A percentile compares a stretch with the other conserved stretches of the same genome.
phyloP scores from a whole-genome alignment of 2,888 invertebrate genomes.

The Drosophila monieri region DNA sequence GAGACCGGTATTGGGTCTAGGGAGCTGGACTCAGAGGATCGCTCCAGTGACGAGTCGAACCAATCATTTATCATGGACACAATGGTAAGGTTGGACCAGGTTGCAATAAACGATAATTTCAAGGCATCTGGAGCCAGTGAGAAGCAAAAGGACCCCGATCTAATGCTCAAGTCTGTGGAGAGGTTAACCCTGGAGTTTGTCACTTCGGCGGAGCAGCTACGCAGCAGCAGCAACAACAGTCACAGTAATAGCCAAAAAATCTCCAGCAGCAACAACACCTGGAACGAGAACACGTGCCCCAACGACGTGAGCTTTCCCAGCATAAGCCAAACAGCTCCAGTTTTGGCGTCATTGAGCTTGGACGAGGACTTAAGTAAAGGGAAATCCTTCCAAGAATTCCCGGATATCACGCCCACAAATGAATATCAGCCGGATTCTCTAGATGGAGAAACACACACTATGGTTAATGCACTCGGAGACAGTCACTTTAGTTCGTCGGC shows the following conservation, averaged over 20 bases:
- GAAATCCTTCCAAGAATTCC: conserved; percentile 68
- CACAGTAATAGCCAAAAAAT: conserved; percentile 36
- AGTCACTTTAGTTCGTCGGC: conserved; percentile 33
- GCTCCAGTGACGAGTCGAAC: conserved; percentile 79
- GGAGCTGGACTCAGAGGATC: conserved; percentile 63
- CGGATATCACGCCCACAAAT: conserved; percentile 81
- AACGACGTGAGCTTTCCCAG: conserved; percentile 93
- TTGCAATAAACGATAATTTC: conserved; percentile 18
- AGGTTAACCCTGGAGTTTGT: conserved; percentile 87
- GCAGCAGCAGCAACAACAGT: conserved; percentile 66
- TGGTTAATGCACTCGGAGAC: conserved; percentile 57
- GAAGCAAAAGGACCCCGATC: conserved; percentile 87
- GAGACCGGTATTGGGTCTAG: conserved; percentile 80
- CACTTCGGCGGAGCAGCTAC: conserved; percentile 87
- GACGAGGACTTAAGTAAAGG: conserved; percentile 54
- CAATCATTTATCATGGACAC: conserved; percentile 81
- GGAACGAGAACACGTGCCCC: conserved; percentile 92
- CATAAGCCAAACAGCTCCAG: conserved; percentile 90
- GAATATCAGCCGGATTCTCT: conserved; percentile 77
- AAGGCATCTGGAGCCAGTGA: conserved; percentile 54
- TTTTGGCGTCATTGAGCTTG: conserved; percentile 88
- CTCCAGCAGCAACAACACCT: conserved; percentile 86
- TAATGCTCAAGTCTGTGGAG: conserved; percentile 88
- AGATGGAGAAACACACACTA: conserved; percentile 75
- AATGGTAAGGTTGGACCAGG: conserved; percentile 61